Percentiles rank a stretch among this genome's conserved stretches.
Evolutionary conservation across 2,888 invertebrate genomes (phyloP).

Genomic region (Caenorhabditis sinica): DNA sequence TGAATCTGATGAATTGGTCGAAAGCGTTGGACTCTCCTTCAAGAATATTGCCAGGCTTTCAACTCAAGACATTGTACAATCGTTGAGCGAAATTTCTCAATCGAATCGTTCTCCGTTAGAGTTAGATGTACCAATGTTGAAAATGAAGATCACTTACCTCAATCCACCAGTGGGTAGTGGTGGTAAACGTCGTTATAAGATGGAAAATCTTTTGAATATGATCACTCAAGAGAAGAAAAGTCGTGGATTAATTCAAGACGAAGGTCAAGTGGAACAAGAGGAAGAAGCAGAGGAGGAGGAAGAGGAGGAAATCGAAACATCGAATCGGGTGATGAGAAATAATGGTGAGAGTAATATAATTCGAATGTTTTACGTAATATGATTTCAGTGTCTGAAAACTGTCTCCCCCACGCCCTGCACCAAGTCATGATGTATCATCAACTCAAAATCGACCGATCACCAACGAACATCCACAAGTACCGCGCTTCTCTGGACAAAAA

Average conservation of each 20-base stretch:
- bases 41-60: background rate
- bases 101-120: background rate
- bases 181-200: background rate
- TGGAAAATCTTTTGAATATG: background rate
- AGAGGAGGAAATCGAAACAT: background rate
- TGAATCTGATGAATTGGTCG: background rate
- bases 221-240: too few species aligned
- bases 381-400: background rate
- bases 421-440: background rate
- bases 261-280: too few species aligned
- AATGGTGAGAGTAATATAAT: background rate
- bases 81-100: background rate
- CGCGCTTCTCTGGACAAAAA: background rate
- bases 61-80: background rate
- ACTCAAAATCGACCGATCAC: background rate
- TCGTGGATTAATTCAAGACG: too few species aligned
- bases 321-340: background rate
- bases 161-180: background rate
- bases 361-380: background rate
- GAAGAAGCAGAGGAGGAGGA: too few species aligned
- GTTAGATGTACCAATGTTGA: background rate
- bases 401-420: background rate
- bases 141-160: background rate
- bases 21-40: background rate
- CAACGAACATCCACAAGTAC: background rate